Percentiles rank a stretch among this genome's conserved stretches.
phyloP scores from a whole-genome alignment of 2,797 vertebrate genomes.

The Melanotaenia trifasciata region DNA sequence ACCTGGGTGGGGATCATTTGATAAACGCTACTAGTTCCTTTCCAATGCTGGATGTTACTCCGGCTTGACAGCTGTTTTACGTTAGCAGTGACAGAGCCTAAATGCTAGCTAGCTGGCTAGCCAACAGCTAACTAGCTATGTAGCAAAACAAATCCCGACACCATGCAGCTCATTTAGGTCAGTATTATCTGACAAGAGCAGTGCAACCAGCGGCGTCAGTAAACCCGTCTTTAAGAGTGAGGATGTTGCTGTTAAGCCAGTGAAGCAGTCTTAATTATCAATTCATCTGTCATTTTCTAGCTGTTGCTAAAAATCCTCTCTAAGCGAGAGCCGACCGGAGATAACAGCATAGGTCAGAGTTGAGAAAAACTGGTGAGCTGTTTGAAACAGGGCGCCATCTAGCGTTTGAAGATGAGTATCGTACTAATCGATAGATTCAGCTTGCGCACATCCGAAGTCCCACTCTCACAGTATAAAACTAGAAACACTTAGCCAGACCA shows the following conservation, averaged over 20 bases:
- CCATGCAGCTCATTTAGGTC: constrained; percentile 15
- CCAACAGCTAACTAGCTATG: constrained; percentile 48
- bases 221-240: background rate
- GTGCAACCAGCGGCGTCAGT: background rate
- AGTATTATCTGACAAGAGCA: constrained; percentile 13
- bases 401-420: constrained; percentile 26
- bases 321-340: constrained; percentile 38
- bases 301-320: constrained; percentile 23
- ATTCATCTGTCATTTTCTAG: constrained; percentile 36
- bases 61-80: constrained; percentile 28
- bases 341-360: constrained; percentile 60
- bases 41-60: constrained; percentile 41
- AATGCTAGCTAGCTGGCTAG: constrained; percentile 23
- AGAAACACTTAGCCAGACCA: no score
- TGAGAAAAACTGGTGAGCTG: constrained; percentile 28
- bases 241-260: background rate
- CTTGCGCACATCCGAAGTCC: no score
- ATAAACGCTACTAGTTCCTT: constrained; percentile 10
- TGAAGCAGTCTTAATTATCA: background rate
- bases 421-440: background rate
- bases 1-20: constrained; percentile 14
- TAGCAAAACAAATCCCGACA: constrained; percentile 68
- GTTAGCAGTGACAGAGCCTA: constrained; percentile 21
- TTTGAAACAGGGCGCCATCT: constrained; percentile 52
- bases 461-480: no score